Base-by-base conservation (phyloP, 1,140 invertebrate species). In the Drosophila santomea region DNA sequence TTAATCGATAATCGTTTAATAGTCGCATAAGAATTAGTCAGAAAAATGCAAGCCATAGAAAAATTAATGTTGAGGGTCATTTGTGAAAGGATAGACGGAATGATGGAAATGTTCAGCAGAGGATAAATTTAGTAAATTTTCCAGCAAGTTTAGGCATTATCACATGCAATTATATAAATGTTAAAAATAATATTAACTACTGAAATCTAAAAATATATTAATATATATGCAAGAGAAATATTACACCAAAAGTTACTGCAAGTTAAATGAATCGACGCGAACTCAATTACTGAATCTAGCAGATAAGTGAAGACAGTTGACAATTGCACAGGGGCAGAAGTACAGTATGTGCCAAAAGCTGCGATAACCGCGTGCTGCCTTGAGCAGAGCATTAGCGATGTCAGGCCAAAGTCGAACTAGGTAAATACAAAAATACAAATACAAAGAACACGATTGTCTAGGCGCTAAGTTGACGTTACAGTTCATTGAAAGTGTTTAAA, bases 31-130 rank as follows among this genome's bases (percentile, higher is more conserved):
- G 36, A 81, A 71, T 63, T 71, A 81, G 66, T 71, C 56, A 64
- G 67, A 72, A 35, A 45, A 48, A 56, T 48, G 36, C 60, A 78
- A 86, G 59, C 25, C 58, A 61, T 66, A 73, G 48, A 80, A 78
- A 71, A 69, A 74, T 80, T 81, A 88, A 88, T 82, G 67, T 88
- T 88, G 78, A 79, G 83, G 83, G 84, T 90, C 73, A 84, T 84
- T 80, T 59, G 63, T 74, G 68, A 78, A 78, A 73, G 41, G 67
- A 60, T 62, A 43, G 41, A 61, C 23, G 50, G 47, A 62, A 56
- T 25, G 28, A 43, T 41, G 41, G 35, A 14, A 78, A 50, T 47
- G 62, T 55, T 68, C 71, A 52, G 58, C 47, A 68, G 66, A 80
- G 45, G 61, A 48, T 54, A 74, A 47, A 68, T 51, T 63, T 80